phyloP scores from a whole-genome alignment of 2,888 invertebrate genomes.

The Flexamia atlantica region DNA sequence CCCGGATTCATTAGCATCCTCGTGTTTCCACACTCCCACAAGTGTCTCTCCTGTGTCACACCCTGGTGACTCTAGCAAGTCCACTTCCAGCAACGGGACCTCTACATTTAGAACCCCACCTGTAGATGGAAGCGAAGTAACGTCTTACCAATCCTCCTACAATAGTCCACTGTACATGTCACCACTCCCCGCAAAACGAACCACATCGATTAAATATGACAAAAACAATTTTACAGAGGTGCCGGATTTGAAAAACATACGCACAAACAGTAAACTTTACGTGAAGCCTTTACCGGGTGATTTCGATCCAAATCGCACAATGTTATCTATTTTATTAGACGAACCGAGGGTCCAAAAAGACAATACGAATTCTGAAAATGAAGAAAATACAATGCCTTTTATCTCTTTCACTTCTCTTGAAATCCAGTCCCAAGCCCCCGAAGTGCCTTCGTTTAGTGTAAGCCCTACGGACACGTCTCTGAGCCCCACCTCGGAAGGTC shows the following conservation, averaged over 20 bases:
- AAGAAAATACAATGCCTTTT: conserved; percentile 48
- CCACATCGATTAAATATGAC: conserved; percentile 24
- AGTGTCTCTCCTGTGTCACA: conserved; percentile 61
- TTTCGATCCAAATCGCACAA: conserved; percentile 59
- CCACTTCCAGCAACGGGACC: conserved; percentile 26
- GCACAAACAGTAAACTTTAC: conserved; percentile 52
- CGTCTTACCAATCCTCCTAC: conserved; percentile 33
- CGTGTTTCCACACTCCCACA: conserved; percentile 67
- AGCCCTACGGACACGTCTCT: conserved; percentile 44
- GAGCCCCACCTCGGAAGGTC: conserved; percentile 31
- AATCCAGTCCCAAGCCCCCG: conserved; percentile 1
- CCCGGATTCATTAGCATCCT: conserved; percentile 65
- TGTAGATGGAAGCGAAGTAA: conserved; percentile 13
- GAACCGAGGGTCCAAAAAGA: conserved; percentile 58
- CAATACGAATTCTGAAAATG: conserved; percentile 37
- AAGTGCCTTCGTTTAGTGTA: conserved; percentile 51
- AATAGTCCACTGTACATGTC: conserved; percentile 46
- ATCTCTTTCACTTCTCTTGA: conserved; percentile 47
- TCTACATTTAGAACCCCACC: conserved; percentile 35
- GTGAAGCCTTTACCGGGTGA: conserved; percentile 59
- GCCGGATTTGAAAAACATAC: conserved; percentile 47
- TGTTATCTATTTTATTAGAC: conserved; percentile 63
- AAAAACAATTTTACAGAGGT: conserved; percentile 54
- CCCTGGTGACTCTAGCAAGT: conserved; percentile 38
- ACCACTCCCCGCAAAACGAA: conserved; percentile 11